Base-by-base conservation (phyloP, 2,113 vertebrate species). In the Thinocorus orbignyianus region DNA sequence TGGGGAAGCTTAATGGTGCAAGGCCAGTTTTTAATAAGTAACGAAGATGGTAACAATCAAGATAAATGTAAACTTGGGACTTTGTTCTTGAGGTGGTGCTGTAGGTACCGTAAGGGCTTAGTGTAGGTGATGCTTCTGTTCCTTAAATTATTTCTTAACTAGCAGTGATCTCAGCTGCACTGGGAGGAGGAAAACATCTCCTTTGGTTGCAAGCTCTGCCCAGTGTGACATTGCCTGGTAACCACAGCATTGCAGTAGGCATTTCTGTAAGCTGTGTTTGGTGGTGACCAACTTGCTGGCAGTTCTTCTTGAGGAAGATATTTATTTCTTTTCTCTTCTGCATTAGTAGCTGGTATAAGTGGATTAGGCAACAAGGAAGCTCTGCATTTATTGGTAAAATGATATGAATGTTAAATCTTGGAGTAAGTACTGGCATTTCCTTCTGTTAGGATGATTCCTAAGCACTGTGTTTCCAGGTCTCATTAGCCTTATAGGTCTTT, bases 1-100 rank as follows among this genome's bases (percentile, higher is more conserved):
- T 89, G 70, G 92, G 93, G 92, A 90, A 95, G 48, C 97, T 95
- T 97, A 94, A 83, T 96, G 68, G 79, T 92, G 90, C 77, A 81
- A 91, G 93, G 87, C 95, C 90, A 95, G 84, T 96, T 96, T 96
- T 96, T 94, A 97, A 96, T 96, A 97, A 97, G 92, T 92, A 87
- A 88, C 94, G 94, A 97, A 96, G 84, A 86, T 82, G 73, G 70
- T 93, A 95, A 91, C 83, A 81, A 60, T 93, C 80, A 83, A 92
- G 83, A 83, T 86, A 92, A 96, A 80, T 80, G 81, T 92, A 68
- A 96, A 90, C 94, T 51, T 90, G 95, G 88, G 94, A 65, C 68
- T 93, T 35, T 31, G 37, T 74, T 93, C 88, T 69, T 80, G 83
- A 4, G 0, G 48, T 87, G 74, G 57, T 89, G 55, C 10, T 79